These are phyloP conservation scores for Entomyzon cyanotis DNA, from an alignment of 2,113 vertebrate genomes.

Conservation along the genomic window DNA sequence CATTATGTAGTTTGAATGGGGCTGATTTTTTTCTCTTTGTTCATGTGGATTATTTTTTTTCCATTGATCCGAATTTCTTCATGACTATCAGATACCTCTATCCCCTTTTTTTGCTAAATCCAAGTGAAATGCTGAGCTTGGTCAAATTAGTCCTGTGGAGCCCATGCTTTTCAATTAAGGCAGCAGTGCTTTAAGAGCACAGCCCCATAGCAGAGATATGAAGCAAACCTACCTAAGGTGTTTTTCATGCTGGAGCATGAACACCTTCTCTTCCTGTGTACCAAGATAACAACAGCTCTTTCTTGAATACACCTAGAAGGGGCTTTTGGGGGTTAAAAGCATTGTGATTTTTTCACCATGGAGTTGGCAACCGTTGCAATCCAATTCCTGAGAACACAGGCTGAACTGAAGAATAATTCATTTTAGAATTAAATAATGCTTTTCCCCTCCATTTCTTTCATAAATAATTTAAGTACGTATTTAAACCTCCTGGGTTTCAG, in stretches of 20 bases:
- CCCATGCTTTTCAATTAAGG: background rate
- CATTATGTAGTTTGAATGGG: background rate
- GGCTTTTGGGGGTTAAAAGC: background rate
- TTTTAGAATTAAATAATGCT: background rate
- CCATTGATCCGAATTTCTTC: background rate
- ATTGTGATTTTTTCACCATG: background rate
- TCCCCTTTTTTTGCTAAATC: background rate
- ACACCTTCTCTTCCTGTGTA: background rate
- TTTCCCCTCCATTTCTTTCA: background rate
- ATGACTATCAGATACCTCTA: background rate
- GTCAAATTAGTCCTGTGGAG: background rate
- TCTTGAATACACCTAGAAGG: background rate
- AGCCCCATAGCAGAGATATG: background rate
- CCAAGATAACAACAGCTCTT: background rate
- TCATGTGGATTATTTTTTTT: background rate
- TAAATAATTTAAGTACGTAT: background rate
- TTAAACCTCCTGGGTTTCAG: background rate
- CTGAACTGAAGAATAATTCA: background rate
- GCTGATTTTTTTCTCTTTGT: constrained; percentile 3
- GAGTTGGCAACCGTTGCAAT: background rate
- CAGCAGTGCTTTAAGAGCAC: background rate
- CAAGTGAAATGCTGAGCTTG: background rate
- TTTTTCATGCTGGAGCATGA: background rate
- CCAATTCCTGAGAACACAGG: background rate
- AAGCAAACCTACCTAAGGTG: background rate